Evolutionary conservation across 2,888 invertebrate genomes (phyloP), one percentile per base, ranked within the genome.

Genomic region (Nemotelus nigrinus): DNA sequence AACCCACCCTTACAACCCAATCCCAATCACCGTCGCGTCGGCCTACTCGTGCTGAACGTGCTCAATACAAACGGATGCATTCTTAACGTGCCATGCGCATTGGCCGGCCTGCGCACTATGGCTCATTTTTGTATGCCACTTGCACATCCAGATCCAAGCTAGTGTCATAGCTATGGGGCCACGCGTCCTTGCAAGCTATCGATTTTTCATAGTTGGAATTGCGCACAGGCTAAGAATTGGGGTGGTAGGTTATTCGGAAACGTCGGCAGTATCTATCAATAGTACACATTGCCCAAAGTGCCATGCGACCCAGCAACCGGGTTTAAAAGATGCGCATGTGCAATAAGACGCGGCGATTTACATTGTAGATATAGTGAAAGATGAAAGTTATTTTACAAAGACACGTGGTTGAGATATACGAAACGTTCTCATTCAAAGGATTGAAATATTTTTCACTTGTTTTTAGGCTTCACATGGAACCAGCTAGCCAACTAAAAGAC

Each of bases 291-390:
- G 6, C 25, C 74, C 60, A 77, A 79, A 79, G 77, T 58, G 77
- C 70, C 48, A 74, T 77, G 79, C 79, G 79, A 79, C 79, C 79
- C 41, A 48, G 45, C 50, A 64, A 67, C 53, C 74, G 64, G 68
- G 76, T 65, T 25, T 70, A 45, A 25, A 25, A 8, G 48, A 55
- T 50, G 77, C 79, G 79, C 79, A 79, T 79, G 79, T 63, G 53
- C 72, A 63, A 3, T 58, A 58, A 3, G 55, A 45, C 25, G 43
- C 43, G 48, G 78, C 50, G 77, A 25, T 8, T 50, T 7, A 25
- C 10, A n/a, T 58, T 58, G n/a, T 25, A 58, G 58, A 58, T 6
- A 58, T 25, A 58, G 58, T 58, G 58, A 4, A 4, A n/a, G 25
- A 1, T 8, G 10, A 25, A 58, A 58, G 58, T 25, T n/a, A n/a